Evolutionary conservation across 2,888 invertebrate species (phyloP).

Genomic region (Drosophila stalkeri): DNA sequence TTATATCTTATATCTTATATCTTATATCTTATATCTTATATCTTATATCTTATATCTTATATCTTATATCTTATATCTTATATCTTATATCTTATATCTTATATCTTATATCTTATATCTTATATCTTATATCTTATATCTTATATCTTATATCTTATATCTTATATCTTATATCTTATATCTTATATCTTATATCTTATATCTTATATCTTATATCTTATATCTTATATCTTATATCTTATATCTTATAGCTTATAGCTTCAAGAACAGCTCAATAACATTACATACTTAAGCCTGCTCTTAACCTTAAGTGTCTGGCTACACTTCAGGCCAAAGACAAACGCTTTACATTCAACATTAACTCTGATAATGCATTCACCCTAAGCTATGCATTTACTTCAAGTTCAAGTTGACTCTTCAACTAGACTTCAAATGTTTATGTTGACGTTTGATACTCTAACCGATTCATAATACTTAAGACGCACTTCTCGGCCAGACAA

Average conservation of each 20-base stretch:
- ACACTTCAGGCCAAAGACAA: conserved; percentile 22
- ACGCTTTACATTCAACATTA: conserved; percentile 22
- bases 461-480: conserved; percentile 16
- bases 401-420: conserved; percentile 39
- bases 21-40: conserved; percentile 12
- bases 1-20: conserved; percentile 6
- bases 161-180: neutral
- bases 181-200: conserved; percentile 1
- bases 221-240: neutral
- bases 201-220: neutral
- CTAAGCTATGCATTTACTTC: conserved; percentile 23
- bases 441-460: conserved; percentile 11
- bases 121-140: neutral
- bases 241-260: neutral
- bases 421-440: conserved; percentile 3
- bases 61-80: conserved; percentile 1
- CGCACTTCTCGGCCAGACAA: too few relatives aligned
- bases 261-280: conserved; percentile 52
- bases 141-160: neutral
- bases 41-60: conserved; percentile 10
- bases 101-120: neutral
- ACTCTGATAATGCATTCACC: conserved; percentile 9
- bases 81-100: too few relatives aligned
- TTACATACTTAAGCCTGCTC: conserved; percentile 32
- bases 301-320: conserved; percentile 53